Evolutionary conservation across 1,140 invertebrate genomes (phyloP).

Genomic region (Heliconius congener): DNA sequence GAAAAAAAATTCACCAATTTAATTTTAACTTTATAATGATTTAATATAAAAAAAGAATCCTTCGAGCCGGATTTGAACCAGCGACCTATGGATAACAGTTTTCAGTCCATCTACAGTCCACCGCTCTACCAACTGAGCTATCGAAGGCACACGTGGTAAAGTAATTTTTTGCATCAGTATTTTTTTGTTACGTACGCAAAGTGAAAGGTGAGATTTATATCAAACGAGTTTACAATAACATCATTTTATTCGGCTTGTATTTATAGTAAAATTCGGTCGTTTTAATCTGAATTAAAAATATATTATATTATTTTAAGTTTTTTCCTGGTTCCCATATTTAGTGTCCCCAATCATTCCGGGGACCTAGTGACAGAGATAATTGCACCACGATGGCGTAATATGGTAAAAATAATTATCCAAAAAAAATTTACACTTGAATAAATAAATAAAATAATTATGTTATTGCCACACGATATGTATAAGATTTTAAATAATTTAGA

Average conservation of each 20-base stretch:
- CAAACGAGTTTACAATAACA: background rate
- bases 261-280: background rate
- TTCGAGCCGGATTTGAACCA: conserved; percentile 78
- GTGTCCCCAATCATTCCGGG: too few relatives aligned
- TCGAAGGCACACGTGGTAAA: conserved; percentile 56
- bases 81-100: conserved; percentile 76
- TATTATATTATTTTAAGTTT: too few relatives aligned
- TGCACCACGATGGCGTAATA: background rate
- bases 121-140: conserved; percentile 81
- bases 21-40: background rate
- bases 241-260: background rate
- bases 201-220: conserved; percentile 14
- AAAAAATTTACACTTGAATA: background rate
- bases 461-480: background rate
- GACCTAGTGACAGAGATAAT: too few relatives aligned
- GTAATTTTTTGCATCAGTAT: conserved; percentile 7
- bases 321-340: too few relatives aligned
- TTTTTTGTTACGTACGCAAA: conserved; percentile 14
- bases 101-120: conserved; percentile 69
- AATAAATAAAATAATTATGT: background rate
- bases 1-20: background rate
- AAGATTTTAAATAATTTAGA: background rate
- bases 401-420: background rate
- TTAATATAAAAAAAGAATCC: conserved; percentile 39
- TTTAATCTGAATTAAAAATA: background rate